A percentile compares a stretch with the other conserved stretches of the same genome.
These are phyloP conservation scores for Spizaetus ornatus DNA, from an alignment of 2,113 vertebrate genomes.

Conservation along the genomic window DNA sequence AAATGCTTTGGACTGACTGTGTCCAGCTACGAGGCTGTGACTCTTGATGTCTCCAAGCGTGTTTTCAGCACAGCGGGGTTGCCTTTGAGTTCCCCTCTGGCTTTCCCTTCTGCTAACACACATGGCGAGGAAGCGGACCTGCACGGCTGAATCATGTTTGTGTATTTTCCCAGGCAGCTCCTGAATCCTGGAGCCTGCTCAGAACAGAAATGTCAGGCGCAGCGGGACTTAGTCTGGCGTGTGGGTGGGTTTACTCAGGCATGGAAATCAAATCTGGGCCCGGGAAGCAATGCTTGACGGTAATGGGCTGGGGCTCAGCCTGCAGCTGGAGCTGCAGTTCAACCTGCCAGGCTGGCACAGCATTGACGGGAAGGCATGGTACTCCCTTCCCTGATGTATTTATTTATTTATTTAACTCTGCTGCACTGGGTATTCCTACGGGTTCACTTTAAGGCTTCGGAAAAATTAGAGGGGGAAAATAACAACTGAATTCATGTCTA, in stretches of 20 bases:
- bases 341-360: background rate
- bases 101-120: conserved; percentile 28
- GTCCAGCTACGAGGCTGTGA: background rate
- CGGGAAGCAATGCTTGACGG: background rate
- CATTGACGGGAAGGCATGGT: background rate
- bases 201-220: conserved; percentile 58
- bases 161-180: conserved; percentile 47
- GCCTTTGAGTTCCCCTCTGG: conserved; percentile 25
- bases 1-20: background rate
- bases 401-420: background rate
- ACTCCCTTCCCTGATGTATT: no score
- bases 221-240: conserved; percentile 38
- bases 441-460: background rate
- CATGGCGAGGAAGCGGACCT: conserved; percentile 8
- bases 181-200: conserved; percentile 16
- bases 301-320: fast-evolving
- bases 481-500: background rate
- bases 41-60: background rate
- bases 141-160: background rate
- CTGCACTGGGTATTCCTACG: background rate
- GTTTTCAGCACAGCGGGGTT: background rate
- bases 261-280: conserved; percentile 55
- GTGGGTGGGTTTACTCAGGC: conserved; percentile 65
- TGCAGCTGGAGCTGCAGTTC: background rate
- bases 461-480: background rate